These are phyloP conservation scores for Sesia bembeciformis DNA, from an alignment of 2,888 invertebrate species.

Conservation along the genomic window DNA sequence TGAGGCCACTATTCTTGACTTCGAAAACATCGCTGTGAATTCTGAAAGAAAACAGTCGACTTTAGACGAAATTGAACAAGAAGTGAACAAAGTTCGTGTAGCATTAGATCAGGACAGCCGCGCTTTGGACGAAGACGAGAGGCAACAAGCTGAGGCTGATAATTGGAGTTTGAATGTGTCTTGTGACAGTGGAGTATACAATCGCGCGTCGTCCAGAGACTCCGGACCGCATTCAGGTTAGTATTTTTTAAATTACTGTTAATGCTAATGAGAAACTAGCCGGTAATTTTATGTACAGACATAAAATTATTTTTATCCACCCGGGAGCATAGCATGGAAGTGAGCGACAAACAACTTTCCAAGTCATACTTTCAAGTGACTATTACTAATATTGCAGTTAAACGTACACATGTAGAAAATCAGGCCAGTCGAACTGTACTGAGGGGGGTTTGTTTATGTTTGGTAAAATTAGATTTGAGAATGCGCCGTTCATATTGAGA, in stretches of 20 bases:
- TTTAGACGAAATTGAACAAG: slow-evolving; percentile 64
- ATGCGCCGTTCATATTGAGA: slow-evolving; percentile 62
- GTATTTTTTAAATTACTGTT: slow-evolving; percentile 14
- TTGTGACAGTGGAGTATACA: slow-evolving; percentile 75
- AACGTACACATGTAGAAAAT: slow-evolving; percentile 44
- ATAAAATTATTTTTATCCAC: slow-evolving; percentile 51
- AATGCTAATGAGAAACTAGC: slow-evolving; percentile 10
- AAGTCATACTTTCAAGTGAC: slow-evolving; percentile 40
- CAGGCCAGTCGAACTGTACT: slow-evolving; percentile 33
- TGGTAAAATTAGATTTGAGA: slow-evolving; percentile 63
- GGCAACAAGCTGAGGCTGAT: slow-evolving; percentile 59
- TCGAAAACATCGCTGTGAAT: slow-evolving; percentile 47
- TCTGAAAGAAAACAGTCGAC: slow-evolving; percentile 51
- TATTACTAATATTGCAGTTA: slow-evolving; percentile 39
- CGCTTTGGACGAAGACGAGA: slow-evolving; percentile 63
- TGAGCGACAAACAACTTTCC: slow-evolving; percentile 34
- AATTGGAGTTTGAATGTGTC: slow-evolving; percentile 72
- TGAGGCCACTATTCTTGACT: slow-evolving; percentile 64
- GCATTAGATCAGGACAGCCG: slow-evolving; percentile 66
- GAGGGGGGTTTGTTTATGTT: slow-evolving; percentile 66
- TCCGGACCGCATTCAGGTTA: slow-evolving; percentile 70
- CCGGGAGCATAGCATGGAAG: slow-evolving; percentile 23
- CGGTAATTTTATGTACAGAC: slow-evolving; percentile 30
- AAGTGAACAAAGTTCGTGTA: slow-evolving; percentile 65
- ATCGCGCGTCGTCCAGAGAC: slow-evolving; percentile 72